Percentiles rank a stretch among this genome's conserved stretches.
These are phyloP conservation scores for Argya squamiceps DNA, from an alignment of 2,797 vertebrate genomes.

Conservation along the genomic window DNA sequence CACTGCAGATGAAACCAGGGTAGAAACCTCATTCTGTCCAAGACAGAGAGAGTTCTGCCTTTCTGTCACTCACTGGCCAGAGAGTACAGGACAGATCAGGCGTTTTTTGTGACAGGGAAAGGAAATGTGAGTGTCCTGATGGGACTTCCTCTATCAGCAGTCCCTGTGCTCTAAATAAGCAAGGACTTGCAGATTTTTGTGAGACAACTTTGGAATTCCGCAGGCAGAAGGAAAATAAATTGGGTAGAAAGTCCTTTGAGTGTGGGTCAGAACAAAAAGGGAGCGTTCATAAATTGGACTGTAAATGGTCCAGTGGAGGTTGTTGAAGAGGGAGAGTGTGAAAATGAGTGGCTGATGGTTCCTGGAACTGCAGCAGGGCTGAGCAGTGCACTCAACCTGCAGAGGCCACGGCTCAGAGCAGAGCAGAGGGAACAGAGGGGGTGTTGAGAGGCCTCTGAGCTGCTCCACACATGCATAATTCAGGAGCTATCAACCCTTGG, in stretches of 20 bases:
- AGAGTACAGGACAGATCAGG: background rate
- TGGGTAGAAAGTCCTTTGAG: background rate
- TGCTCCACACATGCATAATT: background rate
- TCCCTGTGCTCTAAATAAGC: background rate
- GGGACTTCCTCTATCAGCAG: background rate
- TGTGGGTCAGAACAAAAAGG: background rate
- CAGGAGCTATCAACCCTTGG: background rate
- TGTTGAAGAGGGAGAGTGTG: background rate
- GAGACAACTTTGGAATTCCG: background rate
- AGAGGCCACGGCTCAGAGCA: rapidly evolving
- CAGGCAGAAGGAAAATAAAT: background rate
- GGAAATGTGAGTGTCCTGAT: background rate
- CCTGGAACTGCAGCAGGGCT: background rate
- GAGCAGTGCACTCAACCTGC: background rate
- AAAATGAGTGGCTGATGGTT: background rate
- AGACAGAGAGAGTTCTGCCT: background rate
- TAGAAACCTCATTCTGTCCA: background rate
- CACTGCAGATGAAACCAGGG: background rate
- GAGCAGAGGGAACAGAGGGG: background rate
- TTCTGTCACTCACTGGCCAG: background rate
- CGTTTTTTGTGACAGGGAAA: background rate
- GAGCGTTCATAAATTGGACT: background rate
- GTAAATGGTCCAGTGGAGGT: background rate
- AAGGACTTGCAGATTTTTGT: background rate
- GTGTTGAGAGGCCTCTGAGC: background rate